A percentile compares a stretch with the other conserved stretches of the same genome.
Conservation (phyloP, 2,888 invertebrate species). For the Steinernema carpocapsae region DNA sequence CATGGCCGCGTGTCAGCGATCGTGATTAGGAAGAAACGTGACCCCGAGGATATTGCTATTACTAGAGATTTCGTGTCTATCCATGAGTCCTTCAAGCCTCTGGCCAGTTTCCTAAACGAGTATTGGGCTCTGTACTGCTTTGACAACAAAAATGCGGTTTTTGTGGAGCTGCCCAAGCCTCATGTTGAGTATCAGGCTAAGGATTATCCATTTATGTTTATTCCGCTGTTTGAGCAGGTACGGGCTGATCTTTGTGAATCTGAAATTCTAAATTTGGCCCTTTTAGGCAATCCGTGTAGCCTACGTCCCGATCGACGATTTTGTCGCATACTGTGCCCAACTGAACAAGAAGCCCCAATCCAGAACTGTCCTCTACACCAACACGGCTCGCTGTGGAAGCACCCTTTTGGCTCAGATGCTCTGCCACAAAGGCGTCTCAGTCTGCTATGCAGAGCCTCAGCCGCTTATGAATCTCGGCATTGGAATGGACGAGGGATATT, state of each 20-base stretch:
- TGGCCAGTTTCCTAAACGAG: background rate
- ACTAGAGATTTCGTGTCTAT: background rate
- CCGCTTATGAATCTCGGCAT: slow-evolving; percentile 36
- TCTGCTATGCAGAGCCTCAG: slow-evolving; percentile 41
- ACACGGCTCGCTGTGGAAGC: slow-evolving; percentile 43
- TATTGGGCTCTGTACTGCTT: background rate
- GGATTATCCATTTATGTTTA: slow-evolving; percentile 38
- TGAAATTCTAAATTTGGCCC: background rate
- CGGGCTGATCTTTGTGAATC: no score
- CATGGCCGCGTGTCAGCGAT: background rate
- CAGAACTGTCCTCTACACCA: slow-evolving; percentile 41
- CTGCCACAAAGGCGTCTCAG: slow-evolving; percentile 26
- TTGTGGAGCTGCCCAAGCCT: slow-evolving; percentile 32
- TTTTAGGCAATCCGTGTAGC: slow-evolving; percentile 37
- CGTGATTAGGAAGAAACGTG: background rate
- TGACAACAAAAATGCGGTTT: slow-evolving; percentile 23
- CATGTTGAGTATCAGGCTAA: slow-evolving; percentile 22
- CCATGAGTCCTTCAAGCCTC: background rate
- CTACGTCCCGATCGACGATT: slow-evolving; percentile 35
- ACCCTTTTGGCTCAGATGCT: slow-evolving; percentile 44
- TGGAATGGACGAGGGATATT: slow-evolving; percentile 28
- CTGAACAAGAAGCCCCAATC: slow-evolving; percentile 16
- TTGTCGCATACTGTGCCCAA: slow-evolving; percentile 5
- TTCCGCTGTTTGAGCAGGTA: slow-evolving; percentile 33
- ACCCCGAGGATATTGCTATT: background rate